Conservation (phyloP, 1,140 invertebrate species). For the Aplysia californica region DNA sequence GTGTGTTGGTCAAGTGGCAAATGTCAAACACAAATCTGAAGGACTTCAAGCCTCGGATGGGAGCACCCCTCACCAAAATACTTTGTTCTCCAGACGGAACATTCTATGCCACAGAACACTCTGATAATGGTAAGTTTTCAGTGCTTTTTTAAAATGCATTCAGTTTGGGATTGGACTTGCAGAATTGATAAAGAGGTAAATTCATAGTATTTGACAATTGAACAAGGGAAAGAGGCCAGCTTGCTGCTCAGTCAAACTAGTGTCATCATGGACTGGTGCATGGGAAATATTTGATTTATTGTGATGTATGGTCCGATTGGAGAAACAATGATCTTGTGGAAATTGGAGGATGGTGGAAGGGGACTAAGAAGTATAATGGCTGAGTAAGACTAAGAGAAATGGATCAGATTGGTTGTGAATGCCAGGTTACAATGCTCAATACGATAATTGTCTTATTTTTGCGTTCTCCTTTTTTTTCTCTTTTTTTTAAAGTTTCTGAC, state of each 20-base stretch:
- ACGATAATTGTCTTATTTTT: too few relatives aligned
- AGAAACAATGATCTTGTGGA: background rate
- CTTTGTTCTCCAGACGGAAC: slow-evolving; percentile 75
- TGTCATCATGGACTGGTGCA: background rate
- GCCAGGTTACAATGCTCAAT: too few relatives aligned
- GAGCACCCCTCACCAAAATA: slow-evolving; percentile 78
- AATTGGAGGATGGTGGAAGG: too few relatives aligned
- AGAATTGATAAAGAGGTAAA: too few relatives aligned
- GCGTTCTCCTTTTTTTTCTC: background rate
- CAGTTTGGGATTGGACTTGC: background rate
- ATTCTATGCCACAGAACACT: slow-evolving; percentile 76
- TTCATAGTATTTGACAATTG: background rate
- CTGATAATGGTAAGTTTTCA: slow-evolving; percentile 77
- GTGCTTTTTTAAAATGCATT: slow-evolving; percentile 2
- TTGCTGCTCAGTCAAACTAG: background rate
- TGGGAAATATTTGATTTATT: background rate
- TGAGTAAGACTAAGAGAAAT: too few relatives aligned
- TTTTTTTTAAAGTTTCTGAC: background rate
- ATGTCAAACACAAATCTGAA: slow-evolving; percentile 64
- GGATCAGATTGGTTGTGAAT: too few relatives aligned
- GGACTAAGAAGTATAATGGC: too few relatives aligned
- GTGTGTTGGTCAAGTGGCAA: slow-evolving; percentile 84
- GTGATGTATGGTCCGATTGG: background rate
- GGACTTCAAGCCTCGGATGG: slow-evolving; percentile 79
- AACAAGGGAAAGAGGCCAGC: too few relatives aligned